Evolutionary conservation across 2,888 invertebrate species (phyloP), one percentile per base, ranked within the genome.

Genomic region (Deilephila elpenor): DNA sequence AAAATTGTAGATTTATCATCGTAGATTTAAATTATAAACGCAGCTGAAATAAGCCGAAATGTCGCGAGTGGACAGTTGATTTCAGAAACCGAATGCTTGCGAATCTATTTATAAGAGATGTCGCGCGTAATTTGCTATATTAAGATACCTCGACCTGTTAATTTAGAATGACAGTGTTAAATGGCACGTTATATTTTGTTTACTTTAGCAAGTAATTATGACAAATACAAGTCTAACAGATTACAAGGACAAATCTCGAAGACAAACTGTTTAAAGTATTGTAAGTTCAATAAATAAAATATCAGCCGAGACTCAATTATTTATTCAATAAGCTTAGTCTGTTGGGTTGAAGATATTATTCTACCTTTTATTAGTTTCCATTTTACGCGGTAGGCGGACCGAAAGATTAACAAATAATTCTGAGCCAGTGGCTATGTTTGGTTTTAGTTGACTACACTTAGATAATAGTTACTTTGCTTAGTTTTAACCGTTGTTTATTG

Each of bases 161-260:
- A 91, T 91, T 89, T 84, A 82, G 79, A 87, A 83, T 80, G 92
- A 92, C 90, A 91, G 88, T 89, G 89, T 87, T 89, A 90, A 91
- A 91, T 90, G 88, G 83, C 85, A 82, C 81, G 86, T 83, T 82
- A 86, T 87, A 89, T 89, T 91, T 91, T 89, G 88, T 91, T 89
- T 89, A 86, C 83, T 86, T 86, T 84, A 79, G 82, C 80, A 83
- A 81, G 83, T 89, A 88, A 90, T 91, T 88, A 88, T 88, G 88
- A 89, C 85, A 88, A 88, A 89, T 90, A 86, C 88, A 83, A 84
- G 81, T 85, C 78, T 77, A 78, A 74, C 75, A 75, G 74, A 79
- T 80, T 84, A 83, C 83, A 81, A 83, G 83, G 84, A 79, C 82
- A 79, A 78, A 82, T 76, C 80, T 79, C 70, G 71, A 32, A 34